A percentile compares a stretch with the other conserved stretches of the same genome.
These are phyloP conservation scores for Falco peregrinus DNA, from an alignment of 2,797 vertebrate species.

Conservation along the genomic window DNA sequence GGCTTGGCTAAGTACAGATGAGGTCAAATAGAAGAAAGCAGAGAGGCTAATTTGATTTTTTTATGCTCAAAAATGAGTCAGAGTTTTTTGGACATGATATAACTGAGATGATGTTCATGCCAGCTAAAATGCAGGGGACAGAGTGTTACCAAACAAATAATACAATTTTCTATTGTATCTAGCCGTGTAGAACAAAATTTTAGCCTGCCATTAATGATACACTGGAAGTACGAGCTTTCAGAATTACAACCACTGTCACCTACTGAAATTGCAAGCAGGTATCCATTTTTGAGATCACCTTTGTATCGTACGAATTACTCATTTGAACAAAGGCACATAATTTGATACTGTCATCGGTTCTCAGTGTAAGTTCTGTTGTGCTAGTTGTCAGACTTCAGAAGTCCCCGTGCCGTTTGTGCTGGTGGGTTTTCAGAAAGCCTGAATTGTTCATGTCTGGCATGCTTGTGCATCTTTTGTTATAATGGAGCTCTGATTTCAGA, in stretches of 20 bases:
- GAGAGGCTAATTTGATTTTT: slow-evolving; percentile 15
- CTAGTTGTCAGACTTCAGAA: background rate
- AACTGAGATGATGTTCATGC: background rate
- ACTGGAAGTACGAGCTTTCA: background rate
- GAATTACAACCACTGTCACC: background rate
- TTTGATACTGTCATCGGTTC: background rate
- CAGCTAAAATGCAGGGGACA: background rate
- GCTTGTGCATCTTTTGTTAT: background rate
- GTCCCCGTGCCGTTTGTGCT: background rate
- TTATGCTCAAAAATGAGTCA: background rate
- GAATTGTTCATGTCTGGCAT: background rate
- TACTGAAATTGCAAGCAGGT: background rate
- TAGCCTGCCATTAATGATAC: background rate
- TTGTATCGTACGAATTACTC: background rate
- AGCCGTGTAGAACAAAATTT: background rate
- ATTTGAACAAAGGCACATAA: background rate
- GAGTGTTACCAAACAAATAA: background rate
- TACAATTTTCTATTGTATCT: background rate
- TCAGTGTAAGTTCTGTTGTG: background rate
- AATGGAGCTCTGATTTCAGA: background rate
- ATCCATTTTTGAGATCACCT: background rate
- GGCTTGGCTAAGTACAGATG: background rate
- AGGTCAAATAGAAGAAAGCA: slow-evolving; percentile 7
- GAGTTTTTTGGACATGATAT: background rate
- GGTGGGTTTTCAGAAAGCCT: background rate